Evolutionary conservation across 2,888 invertebrate genomes (phyloP).

Genomic region (Pollenia amentaria): DNA sequence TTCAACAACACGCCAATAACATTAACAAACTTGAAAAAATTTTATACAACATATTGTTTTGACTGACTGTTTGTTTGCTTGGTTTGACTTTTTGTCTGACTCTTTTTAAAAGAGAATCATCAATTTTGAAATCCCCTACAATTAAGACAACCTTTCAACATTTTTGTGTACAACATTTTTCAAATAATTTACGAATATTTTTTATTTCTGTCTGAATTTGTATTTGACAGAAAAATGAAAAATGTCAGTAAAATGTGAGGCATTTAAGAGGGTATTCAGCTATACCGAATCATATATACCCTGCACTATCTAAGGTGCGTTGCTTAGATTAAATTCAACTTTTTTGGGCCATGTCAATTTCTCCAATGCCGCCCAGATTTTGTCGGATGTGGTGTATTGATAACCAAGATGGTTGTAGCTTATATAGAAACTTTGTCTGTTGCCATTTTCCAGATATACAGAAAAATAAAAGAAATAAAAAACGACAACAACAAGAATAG

Average conservation of each 20-base stretch:
- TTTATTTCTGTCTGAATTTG: slow-evolving; percentile 46
- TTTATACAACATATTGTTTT: slow-evolving; percentile 65
- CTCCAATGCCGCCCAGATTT: too few species aligned
- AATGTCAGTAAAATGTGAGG: slow-evolving; percentile 69
- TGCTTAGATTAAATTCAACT: too few species aligned
- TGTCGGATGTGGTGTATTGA: too few species aligned
- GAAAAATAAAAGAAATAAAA: too few species aligned
- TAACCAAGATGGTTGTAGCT: too few species aligned
- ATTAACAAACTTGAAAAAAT: slow-evolving; percentile 43
- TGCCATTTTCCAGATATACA: too few species aligned
- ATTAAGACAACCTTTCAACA: slow-evolving; percentile 74
- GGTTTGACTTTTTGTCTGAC: slow-evolving; percentile 10
- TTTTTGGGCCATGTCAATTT: too few species aligned
- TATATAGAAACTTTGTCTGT: too few species aligned
- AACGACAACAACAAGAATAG: too few species aligned
- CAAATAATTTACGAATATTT: slow-evolving; percentile 67
- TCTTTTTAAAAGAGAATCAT: slow-evolving; percentile 59
- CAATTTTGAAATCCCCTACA: slow-evolving; percentile 73
- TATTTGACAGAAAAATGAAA: slow-evolving; percentile 65
- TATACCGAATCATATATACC: too few species aligned
- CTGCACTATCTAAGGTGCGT: too few species aligned
- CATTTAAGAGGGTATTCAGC: too few species aligned
- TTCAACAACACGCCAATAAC: slow-evolving; percentile 32
- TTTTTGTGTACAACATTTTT: slow-evolving; percentile 75
- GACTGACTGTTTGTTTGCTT: slow-evolving; percentile 32